Base-by-base conservation (phyloP, 1,140 invertebrate species). In the Acromyrmex echinatior region DNA sequence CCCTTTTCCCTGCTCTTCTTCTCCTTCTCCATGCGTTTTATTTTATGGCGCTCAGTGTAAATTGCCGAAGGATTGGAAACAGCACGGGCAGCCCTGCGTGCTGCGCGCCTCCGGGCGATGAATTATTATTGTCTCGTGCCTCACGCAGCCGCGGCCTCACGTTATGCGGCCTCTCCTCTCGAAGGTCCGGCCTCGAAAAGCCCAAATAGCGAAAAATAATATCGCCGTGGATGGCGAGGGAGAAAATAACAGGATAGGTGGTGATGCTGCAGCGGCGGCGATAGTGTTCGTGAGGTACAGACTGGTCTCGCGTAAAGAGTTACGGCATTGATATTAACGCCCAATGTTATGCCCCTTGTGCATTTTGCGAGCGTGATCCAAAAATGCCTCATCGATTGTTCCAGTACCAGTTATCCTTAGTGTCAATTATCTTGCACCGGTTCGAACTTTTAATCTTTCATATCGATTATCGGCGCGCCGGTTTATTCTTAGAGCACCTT, bases 81-180 rank as follows among this genome's bases (percentile, higher is more conserved):
- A 88, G 91, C 88, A 91, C 87, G 90, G 92, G 87, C 90, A 66
- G 70, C 56, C 18, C 80, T 91, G 90, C 90, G 87, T 91, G 90
- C 89, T 88, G 86, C 82, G 85, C 51, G 62, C 88, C 89, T 85
- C 80, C 76, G 56, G 71, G 90, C 90, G 62, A 86, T 85, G 89
- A 89, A 89, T 92, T 92, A 94, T 92, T 92, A 88, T 91, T 92
- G 92, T 91, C 92, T 94, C 92, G 92, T 93, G 92, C 90, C 92
- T 91, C 93, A 94, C 90, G 90, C 90, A 91, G 86, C 89, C 76
- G 78, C 86, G 70, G 56, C 90, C 82, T 73, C 78, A 53, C 80
- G 62, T 90, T 88, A 90, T 84, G 85, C 73, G 56, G 65, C 73
- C 71, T 68, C 68, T 80, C 74, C 80, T 82, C 80, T 81, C 62